Percentiles rank a stretch among this genome's conserved stretches.
phyloP scores from a whole-genome alignment of 2,113 vertebrate species.

The Clarias macrocephalus region DNA sequence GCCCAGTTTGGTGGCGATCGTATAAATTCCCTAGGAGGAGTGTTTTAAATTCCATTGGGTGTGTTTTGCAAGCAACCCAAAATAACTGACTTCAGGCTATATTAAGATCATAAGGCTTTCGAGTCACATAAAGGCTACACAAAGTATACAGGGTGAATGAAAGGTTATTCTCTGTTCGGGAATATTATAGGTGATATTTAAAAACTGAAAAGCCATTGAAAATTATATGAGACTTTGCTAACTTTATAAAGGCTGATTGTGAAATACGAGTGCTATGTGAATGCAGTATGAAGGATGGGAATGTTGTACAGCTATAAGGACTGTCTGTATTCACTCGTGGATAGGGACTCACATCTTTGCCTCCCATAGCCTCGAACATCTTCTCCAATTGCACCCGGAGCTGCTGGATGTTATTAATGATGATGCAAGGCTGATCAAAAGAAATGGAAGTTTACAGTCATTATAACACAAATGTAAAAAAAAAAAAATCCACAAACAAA shows the following conservation, averaged over 20 bases:
- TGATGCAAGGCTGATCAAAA: conserved; percentile 84
- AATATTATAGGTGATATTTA: neutral
- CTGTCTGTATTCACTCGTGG: conserved; percentile 44
- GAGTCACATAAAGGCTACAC: neutral
- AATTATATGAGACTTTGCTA: neutral
- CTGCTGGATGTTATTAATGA: conserved; percentile 99
- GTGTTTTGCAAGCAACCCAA: too few relatives aligned
- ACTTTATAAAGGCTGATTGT: neutral
- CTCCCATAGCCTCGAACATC: conserved; percentile 99
- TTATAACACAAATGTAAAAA: conserved; percentile 30
- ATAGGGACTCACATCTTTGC: conserved; percentile 82
- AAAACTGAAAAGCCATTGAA: neutral
- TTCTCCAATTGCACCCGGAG: conserved; percentile 94
- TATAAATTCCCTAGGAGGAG: too few relatives aligned
- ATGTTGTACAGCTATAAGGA: conserved; percentile 8
- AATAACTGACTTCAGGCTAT: too few relatives aligned
- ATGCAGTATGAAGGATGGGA: neutral
- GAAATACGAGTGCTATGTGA: neutral
- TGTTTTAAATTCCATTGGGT: too few relatives aligned
- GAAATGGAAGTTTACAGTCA: conserved; percentile 19
- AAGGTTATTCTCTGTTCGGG: neutral
- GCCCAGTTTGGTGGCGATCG: too few relatives aligned
- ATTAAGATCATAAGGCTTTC: neutral
- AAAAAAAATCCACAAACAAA: neutral
- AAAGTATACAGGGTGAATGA: neutral